Conservation (phyloP, 1,140 invertebrate genomes). For the Parapsyche elsis region DNA sequence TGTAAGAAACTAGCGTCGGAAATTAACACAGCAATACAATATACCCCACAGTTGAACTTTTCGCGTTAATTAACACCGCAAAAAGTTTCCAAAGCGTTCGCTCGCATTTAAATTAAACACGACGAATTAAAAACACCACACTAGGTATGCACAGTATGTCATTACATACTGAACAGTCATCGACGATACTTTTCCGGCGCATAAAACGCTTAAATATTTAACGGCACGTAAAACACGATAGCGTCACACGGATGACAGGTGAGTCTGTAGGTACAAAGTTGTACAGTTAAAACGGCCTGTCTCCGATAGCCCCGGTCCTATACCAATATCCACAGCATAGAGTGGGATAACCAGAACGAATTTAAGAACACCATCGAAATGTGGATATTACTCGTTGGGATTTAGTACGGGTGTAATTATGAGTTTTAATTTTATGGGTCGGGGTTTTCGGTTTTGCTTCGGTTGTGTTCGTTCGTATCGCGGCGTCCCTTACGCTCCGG, state of each 20-base stretch:
- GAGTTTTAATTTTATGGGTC: slow-evolving; percentile 54
- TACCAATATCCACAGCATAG: neutral
- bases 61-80: neutral
- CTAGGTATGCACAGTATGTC: too few relatives aligned
- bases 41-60: neutral
- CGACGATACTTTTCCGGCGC: neutral
- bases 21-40: slow-evolving; percentile 1
- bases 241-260: neutral
- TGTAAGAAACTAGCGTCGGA: slow-evolving; percentile 14
- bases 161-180: too few relatives aligned
- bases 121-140: too few relatives aligned
- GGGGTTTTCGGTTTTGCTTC: slow-evolving; percentile 15
- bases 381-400: slow-evolving; percentile 46
- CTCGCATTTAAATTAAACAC: neutral
- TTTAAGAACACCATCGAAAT: slow-evolving; percentile 50
- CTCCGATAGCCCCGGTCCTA: neutral
- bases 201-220: neutral
- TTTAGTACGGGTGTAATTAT: slow-evolving; percentile 55
- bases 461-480: slow-evolving; percentile 34
- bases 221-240: neutral
- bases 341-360: slow-evolving; percentile 44
- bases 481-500: slow-evolving; percentile 30
- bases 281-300: too few relatives aligned
- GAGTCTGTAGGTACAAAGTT: too few relatives aligned
- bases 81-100: neutral